Evolutionary conservation across 1,140 invertebrate species (phyloP), one percentile per base, ranked within the genome.

Genomic region (Heliothis subflexa): DNA sequence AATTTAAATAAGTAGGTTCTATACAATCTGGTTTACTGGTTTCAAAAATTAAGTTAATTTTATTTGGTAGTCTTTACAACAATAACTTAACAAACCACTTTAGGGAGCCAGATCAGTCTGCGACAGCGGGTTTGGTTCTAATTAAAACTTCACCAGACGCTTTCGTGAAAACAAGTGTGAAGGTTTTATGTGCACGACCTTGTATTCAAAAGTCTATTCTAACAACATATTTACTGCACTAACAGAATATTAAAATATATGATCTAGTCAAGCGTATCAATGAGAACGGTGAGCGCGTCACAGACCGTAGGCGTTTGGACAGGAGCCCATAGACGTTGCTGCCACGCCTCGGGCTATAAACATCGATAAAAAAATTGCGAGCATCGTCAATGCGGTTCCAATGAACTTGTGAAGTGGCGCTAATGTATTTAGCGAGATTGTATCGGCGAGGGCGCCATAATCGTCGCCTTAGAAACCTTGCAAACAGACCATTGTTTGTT

Each of bases 221-320:
- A 33, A 28, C 52, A 28, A 9, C 52, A 45, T 21, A 40, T 55
- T 73, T 57, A 73, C 54, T 45, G 33, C 10, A 57, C 50, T 47
- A 47, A 14, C 71, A 40, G 71, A 74, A 74, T 59, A 59, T 74
- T 72, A 72, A 47, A 40, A 40, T 40, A 73, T 47, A 72, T 77
- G 72, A 52, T 79, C 50, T 75, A 59, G 25, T 74, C 16, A 57
- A 66, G 49, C 59, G 21, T 62, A 70, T 77, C 66, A 75, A 76
- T 52, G 54, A 73, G 66, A 78, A 61, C 40, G 71, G 71, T 57
- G 10, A 71, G 7, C 59, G 47, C 66, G 79, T 52, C 55, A 81
- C 54, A 40, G 49, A 21, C 14, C 77, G 86, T 87, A 81, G 88
- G 88, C 76, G 85, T 77, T 88, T 87, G 87, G 86, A 84, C 62